These are phyloP conservation scores for Chironomus tentans DNA, from an alignment of 2,888 invertebrate species.

Conservation along the genomic window DNA sequence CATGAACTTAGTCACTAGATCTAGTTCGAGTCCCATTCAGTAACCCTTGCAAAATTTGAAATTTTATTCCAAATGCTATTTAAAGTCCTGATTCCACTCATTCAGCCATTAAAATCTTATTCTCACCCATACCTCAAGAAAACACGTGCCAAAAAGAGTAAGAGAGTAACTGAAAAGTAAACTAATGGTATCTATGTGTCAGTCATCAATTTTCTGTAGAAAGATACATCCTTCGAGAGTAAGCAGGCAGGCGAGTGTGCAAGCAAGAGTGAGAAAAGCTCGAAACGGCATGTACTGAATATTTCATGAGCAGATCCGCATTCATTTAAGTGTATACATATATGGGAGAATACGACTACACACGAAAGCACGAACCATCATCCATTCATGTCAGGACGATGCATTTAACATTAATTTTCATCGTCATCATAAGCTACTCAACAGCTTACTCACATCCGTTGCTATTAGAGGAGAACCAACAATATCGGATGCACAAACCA, in stretches of 20 bases:
- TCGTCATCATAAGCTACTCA: slow-evolving; percentile 5
- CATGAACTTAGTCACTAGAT: too few species aligned
- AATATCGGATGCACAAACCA: neutral
- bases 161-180: neutral
- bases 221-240: neutral
- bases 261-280: neutral
- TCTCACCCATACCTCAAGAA: too few species aligned
- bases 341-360: neutral
- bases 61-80: too few species aligned
- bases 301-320: neutral
- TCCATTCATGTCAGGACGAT: slow-evolving; percentile 13
- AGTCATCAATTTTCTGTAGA: neutral
- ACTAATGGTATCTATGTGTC: neutral
- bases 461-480: neutral
- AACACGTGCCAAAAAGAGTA: too few species aligned
- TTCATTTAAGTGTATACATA: neutral
- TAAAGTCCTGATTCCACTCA: too few species aligned
- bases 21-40: too few species aligned
- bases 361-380: neutral
- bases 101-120: too few species aligned
- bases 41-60: too few species aligned
- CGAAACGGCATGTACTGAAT: slow-evolving; percentile 2
- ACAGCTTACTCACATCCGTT: slow-evolving; percentile 17
- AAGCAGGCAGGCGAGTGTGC: neutral
- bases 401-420: slow-evolving; percentile 23